Evolutionary conservation across 23 tunicate species (phyloP), one percentile per base, ranked within the genome.

Genomic region (Styela plicata): DNA sequence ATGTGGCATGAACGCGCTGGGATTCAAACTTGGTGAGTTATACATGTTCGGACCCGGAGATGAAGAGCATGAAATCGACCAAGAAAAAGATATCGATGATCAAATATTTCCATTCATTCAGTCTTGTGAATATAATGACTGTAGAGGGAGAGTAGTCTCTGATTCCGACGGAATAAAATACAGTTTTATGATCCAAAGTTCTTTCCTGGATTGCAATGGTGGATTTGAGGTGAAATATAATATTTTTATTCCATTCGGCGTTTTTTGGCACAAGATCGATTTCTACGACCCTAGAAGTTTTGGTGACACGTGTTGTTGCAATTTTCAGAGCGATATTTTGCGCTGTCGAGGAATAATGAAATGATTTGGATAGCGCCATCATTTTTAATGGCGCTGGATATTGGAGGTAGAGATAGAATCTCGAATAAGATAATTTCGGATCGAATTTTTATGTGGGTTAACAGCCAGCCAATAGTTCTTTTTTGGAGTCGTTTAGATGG

Each of bases 1-100:
- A 71, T 71, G 77, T 34, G 77, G 77, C 17, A 3, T 71, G 5
- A 71, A 71, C 37, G 37, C 37, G 36, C 3, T 71, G 7, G 36
- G 36, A 2, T 71, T 3, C 77, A 71, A 33, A 17, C 34, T 71
- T 20, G 17, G 24, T 30, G 77, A 71, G 5, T 29, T 71, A 3
- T 71, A 71, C 17, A 71, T 71, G 23, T 34, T 71, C 34, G 77
- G 77, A 17, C 77, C 77, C 7, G 29, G 29, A 3, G 35, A 26
- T 5, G 7, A 27, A 30, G 34, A 33, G 5, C 10, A 16, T 5
- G 77, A 31, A 3, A 71, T 71, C 3, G 77, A 71, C 36, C 77
- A 31, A 5, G 32, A 28, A 31, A 34, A 32, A 31, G 3, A 71
- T 32, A 3, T 71, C 5, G 37, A 71, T 30, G 7, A 29, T 7